Evolutionary conservation across 2,888 invertebrate species (phyloP).

Genomic region (Phragmatobia fuliginosa): DNA sequence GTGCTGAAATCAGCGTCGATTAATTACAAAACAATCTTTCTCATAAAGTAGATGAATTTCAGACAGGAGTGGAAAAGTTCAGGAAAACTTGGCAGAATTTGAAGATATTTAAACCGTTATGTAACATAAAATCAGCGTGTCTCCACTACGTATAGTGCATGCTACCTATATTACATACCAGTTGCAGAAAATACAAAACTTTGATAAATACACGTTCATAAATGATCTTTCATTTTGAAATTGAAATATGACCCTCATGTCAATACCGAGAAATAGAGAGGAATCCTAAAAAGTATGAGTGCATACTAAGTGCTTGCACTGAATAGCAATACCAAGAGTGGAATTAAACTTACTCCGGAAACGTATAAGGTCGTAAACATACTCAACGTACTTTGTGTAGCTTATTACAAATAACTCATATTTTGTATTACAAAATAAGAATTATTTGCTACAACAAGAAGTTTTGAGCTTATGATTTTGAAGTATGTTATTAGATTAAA

Average conservation of each 20-base stretch:
- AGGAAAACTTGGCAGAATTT: too few species aligned
- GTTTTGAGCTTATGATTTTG: background rate
- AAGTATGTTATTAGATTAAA: too few species aligned
- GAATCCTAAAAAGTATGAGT: background rate
- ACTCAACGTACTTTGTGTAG: background rate
- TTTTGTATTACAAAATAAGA: background rate
- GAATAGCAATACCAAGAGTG: constrained; percentile 23
- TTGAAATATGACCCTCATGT: background rate
- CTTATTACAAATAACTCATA: background rate
- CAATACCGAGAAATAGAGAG: background rate
- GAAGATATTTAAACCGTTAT: too few species aligned
- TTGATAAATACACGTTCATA: background rate
- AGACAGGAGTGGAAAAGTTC: too few species aligned
- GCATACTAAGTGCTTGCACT: constrained; percentile 33
- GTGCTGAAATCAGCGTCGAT: too few species aligned
- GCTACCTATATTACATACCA: too few species aligned
- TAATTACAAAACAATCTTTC: too few species aligned
- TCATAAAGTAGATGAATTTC: too few species aligned
- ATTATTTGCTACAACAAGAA: background rate
- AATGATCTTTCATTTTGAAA: background rate
- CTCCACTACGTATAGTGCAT: too few species aligned
- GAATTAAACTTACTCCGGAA: constrained; percentile 39
- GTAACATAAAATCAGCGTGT: too few species aligned
- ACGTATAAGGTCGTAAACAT: background rate
- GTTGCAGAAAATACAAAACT: too few species aligned